Conservation (phyloP, 2,113 vertebrate genomes). For the Muntiacus muntjak region DNA sequence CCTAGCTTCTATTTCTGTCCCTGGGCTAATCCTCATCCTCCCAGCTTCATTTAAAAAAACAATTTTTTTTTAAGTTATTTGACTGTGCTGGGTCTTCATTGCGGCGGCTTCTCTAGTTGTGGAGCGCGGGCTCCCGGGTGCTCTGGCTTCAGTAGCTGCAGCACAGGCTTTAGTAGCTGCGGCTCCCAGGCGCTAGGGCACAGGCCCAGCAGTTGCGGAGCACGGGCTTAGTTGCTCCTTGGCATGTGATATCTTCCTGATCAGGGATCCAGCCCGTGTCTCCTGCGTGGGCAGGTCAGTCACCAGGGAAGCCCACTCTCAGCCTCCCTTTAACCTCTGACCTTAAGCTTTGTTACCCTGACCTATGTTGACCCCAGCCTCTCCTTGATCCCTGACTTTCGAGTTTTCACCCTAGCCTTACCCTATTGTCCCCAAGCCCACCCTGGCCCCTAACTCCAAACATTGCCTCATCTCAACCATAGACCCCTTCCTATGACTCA, state of each 20-base stretch:
- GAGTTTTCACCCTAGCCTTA: not conserved
- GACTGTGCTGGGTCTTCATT: not conserved
- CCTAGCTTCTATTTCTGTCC: not conserved
- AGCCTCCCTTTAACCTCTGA: not conserved
- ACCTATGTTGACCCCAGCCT: not conserved
- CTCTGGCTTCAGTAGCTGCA: not conserved
- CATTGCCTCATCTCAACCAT: not conserved
- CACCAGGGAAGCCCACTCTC: not conserved
- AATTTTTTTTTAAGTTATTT: not conserved
- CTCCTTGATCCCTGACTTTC: not conserved
- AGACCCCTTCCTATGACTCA: not conserved
- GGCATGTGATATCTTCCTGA: not conserved
- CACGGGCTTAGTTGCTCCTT: not conserved
- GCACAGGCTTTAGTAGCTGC: rapidly evolving
- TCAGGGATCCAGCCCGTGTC: not conserved
- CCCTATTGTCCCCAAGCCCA: not conserved
- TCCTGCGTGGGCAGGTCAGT: not conserved
- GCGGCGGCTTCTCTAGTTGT: not conserved
- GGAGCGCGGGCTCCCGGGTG: rapidly evolving
- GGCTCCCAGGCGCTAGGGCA: not conserved
- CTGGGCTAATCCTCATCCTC: not conserved
- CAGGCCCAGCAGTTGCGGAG: not conserved
- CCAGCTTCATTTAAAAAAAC: not conserved
- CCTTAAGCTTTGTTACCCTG: not conserved
- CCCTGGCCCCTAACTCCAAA: not conserved